A percentile compares a stretch with the other conserved stretches of the same genome.
Conservation (phyloP, 2,797 vertebrate genomes). For the Alca torda region DNA sequence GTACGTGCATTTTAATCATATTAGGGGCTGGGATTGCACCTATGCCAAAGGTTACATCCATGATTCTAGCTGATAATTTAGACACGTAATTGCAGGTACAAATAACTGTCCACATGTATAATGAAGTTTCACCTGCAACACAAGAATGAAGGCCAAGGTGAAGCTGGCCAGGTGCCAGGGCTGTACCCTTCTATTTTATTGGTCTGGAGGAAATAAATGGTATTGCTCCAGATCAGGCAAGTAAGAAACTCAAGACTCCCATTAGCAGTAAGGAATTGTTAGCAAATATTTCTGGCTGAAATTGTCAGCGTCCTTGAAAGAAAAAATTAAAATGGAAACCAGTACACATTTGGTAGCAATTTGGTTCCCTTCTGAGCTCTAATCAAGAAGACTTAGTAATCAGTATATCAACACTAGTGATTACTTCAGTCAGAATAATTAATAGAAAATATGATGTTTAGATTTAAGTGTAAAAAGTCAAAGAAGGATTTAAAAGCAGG, state of each 20-base stretch:
- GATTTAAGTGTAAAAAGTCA: constrained; percentile 17
- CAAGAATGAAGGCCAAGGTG: neutral
- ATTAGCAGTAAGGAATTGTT: constrained; percentile 37
- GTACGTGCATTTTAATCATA: neutral
- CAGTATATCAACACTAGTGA: constrained; percentile 57
- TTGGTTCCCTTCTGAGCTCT: constrained; percentile 69
- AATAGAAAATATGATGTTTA: constrained; percentile 44
- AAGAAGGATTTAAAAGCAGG: neutral
- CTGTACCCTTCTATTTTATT: constrained; percentile 37
- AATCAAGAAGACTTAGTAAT: constrained; percentile 70
- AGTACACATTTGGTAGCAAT: constrained; percentile 71
- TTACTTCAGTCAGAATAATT: constrained; percentile 56
- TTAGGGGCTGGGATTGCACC: neutral
- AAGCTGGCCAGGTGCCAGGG: neutral
- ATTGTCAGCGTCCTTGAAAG: constrained; percentile 10
- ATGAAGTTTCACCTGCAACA: constrained; percentile 13
- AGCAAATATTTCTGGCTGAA: constrained; percentile 16
- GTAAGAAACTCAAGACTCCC: constrained; percentile 34
- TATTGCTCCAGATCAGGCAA: neutral
- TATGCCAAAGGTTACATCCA: neutral
- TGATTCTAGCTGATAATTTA: constrained; percentile 10
- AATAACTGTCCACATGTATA: neutral
- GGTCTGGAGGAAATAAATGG: neutral
- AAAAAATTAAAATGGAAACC: constrained; percentile 45
- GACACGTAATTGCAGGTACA: neutral